Evolutionary conservation across 2,888 invertebrate genomes (phyloP), one percentile per base, ranked within the genome.

Genomic region (Blera fallax): DNA sequence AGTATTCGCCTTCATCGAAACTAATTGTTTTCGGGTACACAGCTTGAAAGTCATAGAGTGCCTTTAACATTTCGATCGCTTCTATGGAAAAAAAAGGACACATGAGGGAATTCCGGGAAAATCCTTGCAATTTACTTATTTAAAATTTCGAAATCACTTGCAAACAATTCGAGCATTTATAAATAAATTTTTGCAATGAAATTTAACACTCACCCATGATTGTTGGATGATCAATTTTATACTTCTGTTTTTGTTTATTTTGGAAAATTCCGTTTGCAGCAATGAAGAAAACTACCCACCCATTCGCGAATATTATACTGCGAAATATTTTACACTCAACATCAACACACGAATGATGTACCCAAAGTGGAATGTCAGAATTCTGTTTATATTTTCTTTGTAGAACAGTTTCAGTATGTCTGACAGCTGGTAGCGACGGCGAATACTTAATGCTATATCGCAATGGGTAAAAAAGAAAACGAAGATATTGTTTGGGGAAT

Each of bases 11-110:
- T 89, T 95, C 95, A 87, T 94, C 94, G 92, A 97, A 97, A 90
- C 95, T 96, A 82, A 97, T 93, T 6, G 97, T 97, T 93, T 96
- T 97, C 11, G 96, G 95, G 89, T 96, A 95, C 56, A 96, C 96
- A 72, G 96, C 96, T 91, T 96, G 96, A 89, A 97, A 97, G 90
- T 97, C 96, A 89, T 97, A 97, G 72, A 96, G 93, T 67, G 96
- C 96, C 91, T 95, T 95, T 40, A 97, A 94, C 96, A 97, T 96
- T 92, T 97, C 96, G 92, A 94, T 94, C 90, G 94, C 94, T 89
- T 95, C 96, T 95, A 91, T 78, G 93, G 93, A 67, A 79, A 79
- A 79, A 50, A 52, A 80, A 62, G 29, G 32, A 64, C 60, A 73
- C 37, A n/a, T 52, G 34, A 50, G 24, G n/a, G n/a, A 50, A 50